phyloP scores from a whole-genome alignment of 2,113 vertebrate genomes.

The Tupaia chinensis region DNA sequence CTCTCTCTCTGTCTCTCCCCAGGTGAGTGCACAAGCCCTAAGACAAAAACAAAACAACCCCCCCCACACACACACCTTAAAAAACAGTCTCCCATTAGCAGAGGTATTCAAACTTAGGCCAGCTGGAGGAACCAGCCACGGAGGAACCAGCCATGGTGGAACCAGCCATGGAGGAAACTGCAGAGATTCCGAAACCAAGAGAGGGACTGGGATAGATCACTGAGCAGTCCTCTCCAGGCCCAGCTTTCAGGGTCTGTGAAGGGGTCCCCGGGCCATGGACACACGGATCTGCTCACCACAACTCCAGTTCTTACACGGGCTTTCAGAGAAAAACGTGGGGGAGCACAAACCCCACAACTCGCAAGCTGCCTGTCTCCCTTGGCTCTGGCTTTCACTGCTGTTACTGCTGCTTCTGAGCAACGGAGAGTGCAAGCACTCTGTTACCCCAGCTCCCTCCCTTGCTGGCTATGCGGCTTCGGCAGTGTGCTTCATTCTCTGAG shows the following conservation, averaged over 20 bases:
- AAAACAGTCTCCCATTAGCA: not conserved
- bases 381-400: not conserved
- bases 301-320: not conserved
- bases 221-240: not conserved
- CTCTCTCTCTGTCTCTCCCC: too few relatives aligned
- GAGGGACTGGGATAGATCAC: not conserved
- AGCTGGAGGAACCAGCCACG: not conserved
- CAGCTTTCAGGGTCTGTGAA: not conserved
- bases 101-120: not conserved
- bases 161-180: not conserved
- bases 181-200: not conserved
- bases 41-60: too few relatives aligned
- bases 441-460: not conserved
- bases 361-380: not conserved
- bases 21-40: too few relatives aligned
- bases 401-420: not conserved
- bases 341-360: not conserved
- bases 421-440: too few relatives aligned
- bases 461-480: not conserved
- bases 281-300: fast-evolving
- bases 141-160: too few relatives aligned
- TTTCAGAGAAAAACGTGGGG: not conserved
- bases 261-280: not conserved
- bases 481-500: not conserved
- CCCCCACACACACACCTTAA: too few relatives aligned